These are phyloP conservation scores for Mellilla xanthometata DNA, from an alignment of 2,888 invertebrate species.

Conservation along the genomic window DNA sequence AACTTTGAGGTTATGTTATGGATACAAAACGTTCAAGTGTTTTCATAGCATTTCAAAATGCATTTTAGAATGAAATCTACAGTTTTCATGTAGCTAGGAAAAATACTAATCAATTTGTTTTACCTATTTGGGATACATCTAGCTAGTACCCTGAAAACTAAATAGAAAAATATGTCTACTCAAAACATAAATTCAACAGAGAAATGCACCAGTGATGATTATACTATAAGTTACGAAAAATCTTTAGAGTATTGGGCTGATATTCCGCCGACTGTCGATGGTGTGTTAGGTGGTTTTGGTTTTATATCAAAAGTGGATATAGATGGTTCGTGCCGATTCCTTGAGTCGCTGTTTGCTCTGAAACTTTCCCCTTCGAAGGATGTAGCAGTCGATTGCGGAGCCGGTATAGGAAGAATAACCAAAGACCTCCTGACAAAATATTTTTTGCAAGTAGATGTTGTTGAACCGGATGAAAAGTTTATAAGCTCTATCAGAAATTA, in stretches of 20 bases:
- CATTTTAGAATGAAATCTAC: too few species aligned
- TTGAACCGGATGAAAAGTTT: slow-evolving; percentile 95
- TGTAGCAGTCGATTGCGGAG: slow-evolving; percentile 96
- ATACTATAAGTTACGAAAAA: slow-evolving; percentile 80
- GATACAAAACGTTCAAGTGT: too few species aligned
- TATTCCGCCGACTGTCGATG: slow-evolving; percentile 94
- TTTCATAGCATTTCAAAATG: too few species aligned
- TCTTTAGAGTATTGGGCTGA: slow-evolving; percentile 94
- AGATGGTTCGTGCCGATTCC: slow-evolving; percentile 90
- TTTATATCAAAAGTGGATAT: slow-evolving; percentile 94
- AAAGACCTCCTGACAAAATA: slow-evolving; percentile 90
- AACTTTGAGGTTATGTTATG: too few species aligned
- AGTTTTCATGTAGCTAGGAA: too few species aligned
- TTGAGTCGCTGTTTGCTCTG: slow-evolving; percentile 77
- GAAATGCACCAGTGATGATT: slow-evolving; percentile 3
- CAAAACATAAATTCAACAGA: slow-evolving; percentile 3
- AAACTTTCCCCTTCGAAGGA: slow-evolving; percentile 78
- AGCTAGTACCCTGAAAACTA: not conserved
- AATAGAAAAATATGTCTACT: slow-evolving; percentile 5
- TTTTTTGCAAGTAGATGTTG: slow-evolving; percentile 94
- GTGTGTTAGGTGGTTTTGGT: slow-evolving; percentile 97
- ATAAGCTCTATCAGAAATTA: slow-evolving; percentile 86
- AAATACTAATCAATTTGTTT: too few species aligned
- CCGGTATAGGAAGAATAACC: slow-evolving; percentile 98
- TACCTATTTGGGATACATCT: too few species aligned